Percentiles rank a stretch among this genome's conserved stretches.
These are phyloP conservation scores for Sitophilus oryzae DNA, from an alignment of 1,140 invertebrate species.

Conservation along the genomic window DNA sequence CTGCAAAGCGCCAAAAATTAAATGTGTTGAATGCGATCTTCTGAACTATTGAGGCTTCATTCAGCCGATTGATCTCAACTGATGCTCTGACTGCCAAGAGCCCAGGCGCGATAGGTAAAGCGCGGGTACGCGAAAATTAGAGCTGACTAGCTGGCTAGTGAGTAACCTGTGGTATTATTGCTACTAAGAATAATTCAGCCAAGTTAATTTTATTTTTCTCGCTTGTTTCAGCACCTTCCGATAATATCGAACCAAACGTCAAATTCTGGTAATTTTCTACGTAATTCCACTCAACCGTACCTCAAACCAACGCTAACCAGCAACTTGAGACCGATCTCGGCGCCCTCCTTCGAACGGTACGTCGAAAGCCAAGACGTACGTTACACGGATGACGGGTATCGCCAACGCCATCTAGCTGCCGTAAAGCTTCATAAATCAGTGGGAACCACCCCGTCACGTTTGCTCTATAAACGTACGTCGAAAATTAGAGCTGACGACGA, in stretches of 20 bases:
- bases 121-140: no score
- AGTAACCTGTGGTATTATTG: no score
- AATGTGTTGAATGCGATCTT: no score
- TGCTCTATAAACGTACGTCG: not conserved
- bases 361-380: slow-evolving; percentile 51
- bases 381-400: slow-evolving; percentile 74
- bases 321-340: slow-evolving; percentile 10
- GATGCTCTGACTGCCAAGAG: no score
- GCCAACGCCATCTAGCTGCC: slow-evolving; percentile 39
- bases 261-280: not conserved
- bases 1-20: no score
- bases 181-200: not conserved
- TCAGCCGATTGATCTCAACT: no score
- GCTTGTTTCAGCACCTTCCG: slow-evolving; percentile 7
- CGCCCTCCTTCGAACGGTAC: slow-evolving; percentile 17
- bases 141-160: no score
- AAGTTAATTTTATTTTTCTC: slow-evolving; percentile 1
- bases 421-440: not conserved
- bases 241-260: not conserved
- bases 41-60: no score
- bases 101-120: no score
- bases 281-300: slow-evolving; percentile 1
- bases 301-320: slow-evolving; percentile 16
- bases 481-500: not conserved
- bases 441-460: not conserved